Conservation (phyloP, 2,888 invertebrate species). For the Dasysyrphus tricinctus region DNA sequence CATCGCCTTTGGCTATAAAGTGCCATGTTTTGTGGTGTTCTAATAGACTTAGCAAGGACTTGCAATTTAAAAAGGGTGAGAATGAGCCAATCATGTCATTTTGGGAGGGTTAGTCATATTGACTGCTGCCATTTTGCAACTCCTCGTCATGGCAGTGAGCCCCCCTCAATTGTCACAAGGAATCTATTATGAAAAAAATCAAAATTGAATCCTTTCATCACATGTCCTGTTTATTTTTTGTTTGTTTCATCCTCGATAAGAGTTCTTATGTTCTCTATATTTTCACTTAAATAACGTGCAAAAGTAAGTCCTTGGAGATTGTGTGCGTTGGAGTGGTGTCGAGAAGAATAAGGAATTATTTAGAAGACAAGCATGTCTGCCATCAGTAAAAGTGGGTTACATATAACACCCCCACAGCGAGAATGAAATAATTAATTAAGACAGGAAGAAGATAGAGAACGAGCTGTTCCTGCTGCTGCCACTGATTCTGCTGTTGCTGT, state of each 20-base stretch:
- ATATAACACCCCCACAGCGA: slow-evolving; percentile 35
- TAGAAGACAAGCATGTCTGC: slow-evolving; percentile 42
- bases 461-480: slow-evolving; percentile 18
- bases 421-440: slow-evolving; percentile 67
- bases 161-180: slow-evolving; percentile 30
- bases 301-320: slow-evolving; percentile 55
- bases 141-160: background rate
- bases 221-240: slow-evolving; percentile 17
- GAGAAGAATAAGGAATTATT: slow-evolving; percentile 44
- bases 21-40: slow-evolving; percentile 54
- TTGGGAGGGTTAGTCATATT: background rate
- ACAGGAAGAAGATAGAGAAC: slow-evolving; percentile 36
- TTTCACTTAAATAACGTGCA: slow-evolving; percentile 36
- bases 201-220: slow-evolving; percentile 49
- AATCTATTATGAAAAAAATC: slow-evolving; percentile 42
- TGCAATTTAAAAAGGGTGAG: slow-evolving; percentile 11
- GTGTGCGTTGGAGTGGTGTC: slow-evolving; percentile 53
- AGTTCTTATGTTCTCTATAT: slow-evolving; percentile 19
- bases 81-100: slow-evolving; percentile 20
- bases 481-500: background rate
- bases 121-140: background rate
- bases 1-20: slow-evolving; percentile 35
- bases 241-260: background rate
- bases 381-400: slow-evolving; percentile 60
- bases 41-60: slow-evolving; percentile 22